A percentile compares a stretch with the other conserved stretches of the same genome.
phyloP scores from a whole-genome alignment of 2,888 invertebrate genomes.

The Empis livida region DNA sequence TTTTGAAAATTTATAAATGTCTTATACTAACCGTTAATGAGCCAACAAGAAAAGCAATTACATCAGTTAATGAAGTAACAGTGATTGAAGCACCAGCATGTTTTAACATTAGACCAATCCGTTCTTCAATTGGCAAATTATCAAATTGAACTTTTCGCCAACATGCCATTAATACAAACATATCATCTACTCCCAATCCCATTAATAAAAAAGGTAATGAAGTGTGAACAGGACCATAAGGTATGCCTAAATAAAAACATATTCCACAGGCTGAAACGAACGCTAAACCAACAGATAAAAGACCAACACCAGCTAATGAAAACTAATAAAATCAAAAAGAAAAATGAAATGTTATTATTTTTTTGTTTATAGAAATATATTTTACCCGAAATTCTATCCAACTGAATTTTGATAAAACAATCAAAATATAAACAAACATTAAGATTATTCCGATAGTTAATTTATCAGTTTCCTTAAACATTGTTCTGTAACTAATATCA shows the following conservation, averaged over 20 bases:
- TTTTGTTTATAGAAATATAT: not conserved
- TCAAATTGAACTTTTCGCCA: conserved; percentile 52
- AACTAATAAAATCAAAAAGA: conserved; percentile 33
- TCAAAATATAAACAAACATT: conserved; percentile 61
- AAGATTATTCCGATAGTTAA: conserved; percentile 51
- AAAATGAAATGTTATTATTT: not conserved
- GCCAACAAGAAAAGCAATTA: conserved; percentile 65
- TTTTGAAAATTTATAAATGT: not conserved
- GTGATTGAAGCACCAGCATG: conserved; percentile 76
- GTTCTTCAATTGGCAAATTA: conserved; percentile 44
- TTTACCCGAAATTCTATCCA: conserved; percentile 58
- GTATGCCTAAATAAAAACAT: conserved; percentile 55
- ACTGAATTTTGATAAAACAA: conserved; percentile 60
- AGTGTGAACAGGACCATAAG: conserved; percentile 71
- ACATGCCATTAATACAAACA: conserved; percentile 72
- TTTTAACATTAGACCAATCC: conserved; percentile 55
- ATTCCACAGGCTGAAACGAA: conserved; percentile 57
- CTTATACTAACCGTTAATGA: conserved; percentile 51
- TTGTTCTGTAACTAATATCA: conserved; percentile 55
- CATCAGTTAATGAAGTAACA: conserved; percentile 70
- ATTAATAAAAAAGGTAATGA: conserved; percentile 69
- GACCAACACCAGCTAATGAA: conserved; percentile 52
- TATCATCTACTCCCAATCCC: conserved; percentile 71
- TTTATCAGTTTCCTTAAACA: conserved; percentile 61
- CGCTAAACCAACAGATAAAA: conserved; percentile 59